Evolutionary conservation across 30 jellyfish, hydroid and myxozoan species (phyloP), one percentile per base, ranked within the genome.

Genomic region (Hydra vulgaris): DNA sequence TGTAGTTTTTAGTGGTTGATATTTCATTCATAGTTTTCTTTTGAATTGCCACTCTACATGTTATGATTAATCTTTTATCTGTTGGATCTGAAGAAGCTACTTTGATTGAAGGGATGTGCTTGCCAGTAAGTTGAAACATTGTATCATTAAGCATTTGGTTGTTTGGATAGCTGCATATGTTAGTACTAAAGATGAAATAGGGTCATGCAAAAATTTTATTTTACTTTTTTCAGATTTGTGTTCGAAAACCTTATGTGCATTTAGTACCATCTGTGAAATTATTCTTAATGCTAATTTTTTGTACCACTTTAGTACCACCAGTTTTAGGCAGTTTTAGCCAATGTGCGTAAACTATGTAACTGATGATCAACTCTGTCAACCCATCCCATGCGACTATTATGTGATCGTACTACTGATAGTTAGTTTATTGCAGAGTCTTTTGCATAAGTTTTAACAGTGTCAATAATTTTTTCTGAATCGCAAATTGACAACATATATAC

Each of bases 291-390:
- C 76, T 20, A 69, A 23, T 15, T 69, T 15, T 15, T 69, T 69
- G 76, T 69, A 69, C 76, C 76, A 69, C n/a, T n/a, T n/a, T n/a
- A n/a, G n/a, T n/a, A n/a, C n/a, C n/a, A n/a, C n/a, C n/a, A n/a
- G n/a, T n/a, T n/a, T n/a, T n/a, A n/a, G n/a, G n/a, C n/a, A n/a
- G n/a, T n/a, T n/a, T n/a, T n/a, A n/a, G n/a, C n/a, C n/a, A n/a
- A n/a, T n/a, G n/a, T 15, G 7, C 15, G 15, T 69, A 69, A 23
- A 20, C 76, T 23, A 69, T 69, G 76, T 8, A 69, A 23, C 15
- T 69, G 76, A 3, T 69, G 76, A 23, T 69, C 76, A 69, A 69
- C 76, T 69, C 76, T 23, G 76, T 69, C 76, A 21, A 69, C 5
- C 27, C 76, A 7, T 23, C 5, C 76, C 76, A 69, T 69, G 76